Evolutionary conservation across 2,797 vertebrate genomes (phyloP), one percentile per base, ranked within the genome.

Genomic region (Phyllotis vaccarum): DNA sequence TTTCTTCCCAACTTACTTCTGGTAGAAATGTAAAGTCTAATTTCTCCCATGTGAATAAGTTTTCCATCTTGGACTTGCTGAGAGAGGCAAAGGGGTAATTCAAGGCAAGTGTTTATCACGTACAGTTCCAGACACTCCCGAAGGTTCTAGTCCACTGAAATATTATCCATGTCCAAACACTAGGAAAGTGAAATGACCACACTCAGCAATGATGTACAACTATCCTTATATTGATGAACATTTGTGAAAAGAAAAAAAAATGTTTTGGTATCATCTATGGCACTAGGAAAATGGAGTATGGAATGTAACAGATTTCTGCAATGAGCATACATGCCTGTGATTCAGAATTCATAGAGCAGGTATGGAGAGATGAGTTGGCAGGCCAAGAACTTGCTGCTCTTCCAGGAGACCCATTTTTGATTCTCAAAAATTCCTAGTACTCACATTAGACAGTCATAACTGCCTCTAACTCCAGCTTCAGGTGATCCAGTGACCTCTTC

Each of bases 291-390:
- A 86, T 86, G 91, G 49, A 76, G 60, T 96, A 56, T 88, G 62
- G 11, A 96, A 92, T 86, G 68, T 95, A 58, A 37, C 90, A 62
- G 31, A 87, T 90, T 90, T 98, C 58, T 89, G 43, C 97, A 79
- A 87, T 93, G 3, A 0, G n/a, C 58, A 66, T 78, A 90, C 93
- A 92, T 75, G 64, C 13, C 54, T 78, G n/a, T 46, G 54, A 85
- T 60, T 91, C 89, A 96, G 95, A 91, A 91, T 60, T 80, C 92
- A 75, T 37, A 80, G 64, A 49, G 29, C 22, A 14, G 54, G 58
- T 7, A 37, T 43, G 40, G 81, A 83, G 27, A 31, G 27, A 1
- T 12, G 46, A 49, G 46, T 11, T 4, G 4, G 24, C 56, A 19
- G 29, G 29, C 31, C 29, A 5, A 29, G 46, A 40, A 29, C 40